Evolutionary conservation across 2,888 invertebrate genomes (phyloP).

Genomic region (Caenorhabditis becei): DNA sequence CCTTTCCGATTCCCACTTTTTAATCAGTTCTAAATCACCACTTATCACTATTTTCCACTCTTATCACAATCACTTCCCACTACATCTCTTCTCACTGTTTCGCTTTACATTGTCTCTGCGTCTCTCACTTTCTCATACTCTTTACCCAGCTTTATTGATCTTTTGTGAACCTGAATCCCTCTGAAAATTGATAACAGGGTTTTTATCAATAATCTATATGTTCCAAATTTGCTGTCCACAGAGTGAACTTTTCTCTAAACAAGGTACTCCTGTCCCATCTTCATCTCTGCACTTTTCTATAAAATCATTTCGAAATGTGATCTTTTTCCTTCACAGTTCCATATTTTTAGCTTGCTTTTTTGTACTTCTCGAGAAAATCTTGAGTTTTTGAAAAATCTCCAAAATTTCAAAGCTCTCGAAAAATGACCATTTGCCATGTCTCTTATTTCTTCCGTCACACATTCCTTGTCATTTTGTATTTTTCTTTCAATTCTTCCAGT

Average conservation of each 20-base stretch:
- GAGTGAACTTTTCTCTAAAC: background rate
- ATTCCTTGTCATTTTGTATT: background rate
- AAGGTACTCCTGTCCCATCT: too few species aligned
- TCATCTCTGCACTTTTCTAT: background rate
- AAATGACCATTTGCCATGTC: background rate
- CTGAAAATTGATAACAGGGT: background rate
- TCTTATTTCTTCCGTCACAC: background rate
- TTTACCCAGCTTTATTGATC: slow-evolving; percentile 26
- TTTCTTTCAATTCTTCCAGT: background rate
- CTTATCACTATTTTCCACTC: background rate
- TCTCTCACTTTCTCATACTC: slow-evolving; percentile 8
- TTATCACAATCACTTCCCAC: slow-evolving; percentile 1
- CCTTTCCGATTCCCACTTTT: slow-evolving; percentile 70
- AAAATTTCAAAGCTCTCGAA: too few species aligned
- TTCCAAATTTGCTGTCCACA: background rate
- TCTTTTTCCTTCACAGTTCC: slow-evolving; percentile 33
- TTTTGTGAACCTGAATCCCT: background rate
- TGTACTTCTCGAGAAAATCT: background rate
- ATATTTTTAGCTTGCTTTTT: background rate
- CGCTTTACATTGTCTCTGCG: background rate
- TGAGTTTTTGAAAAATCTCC: background rate
- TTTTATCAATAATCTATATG: background rate
- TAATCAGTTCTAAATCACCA: slow-evolving; percentile 72
- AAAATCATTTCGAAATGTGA: slow-evolving; percentile 34
- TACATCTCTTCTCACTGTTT: background rate